phyloP scores from a whole-genome alignment of 2,797 vertebrate genomes.

The Gymnothorax javanicus region DNA sequence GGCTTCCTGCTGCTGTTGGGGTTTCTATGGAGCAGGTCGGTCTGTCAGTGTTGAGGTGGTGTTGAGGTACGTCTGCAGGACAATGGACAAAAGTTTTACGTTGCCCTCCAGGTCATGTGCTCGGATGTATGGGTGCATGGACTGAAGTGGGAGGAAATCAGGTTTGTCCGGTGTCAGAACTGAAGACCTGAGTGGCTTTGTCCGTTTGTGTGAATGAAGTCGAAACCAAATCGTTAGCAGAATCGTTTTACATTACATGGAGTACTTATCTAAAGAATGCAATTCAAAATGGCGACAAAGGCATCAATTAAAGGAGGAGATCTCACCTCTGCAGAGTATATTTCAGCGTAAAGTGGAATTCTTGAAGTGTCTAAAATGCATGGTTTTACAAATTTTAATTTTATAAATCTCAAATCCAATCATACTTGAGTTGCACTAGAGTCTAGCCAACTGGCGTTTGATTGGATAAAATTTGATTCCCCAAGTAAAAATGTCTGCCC shows the following conservation, averaged over 20 bases:
- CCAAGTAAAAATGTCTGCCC: too few species aligned
- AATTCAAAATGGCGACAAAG: conserved; percentile 1
- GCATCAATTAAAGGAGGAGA: not conserved
- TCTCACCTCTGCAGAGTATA: too few species aligned
- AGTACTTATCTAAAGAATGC: conserved; percentile 1
- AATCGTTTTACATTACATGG: conserved; percentile 11
- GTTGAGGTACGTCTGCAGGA: conserved; percentile 79
- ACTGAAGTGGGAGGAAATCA: conserved; percentile 55
- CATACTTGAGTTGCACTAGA: too few species aligned
- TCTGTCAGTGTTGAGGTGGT: conserved; percentile 82
- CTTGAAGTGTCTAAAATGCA: too few species aligned
- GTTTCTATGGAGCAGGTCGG: conserved; percentile 82
- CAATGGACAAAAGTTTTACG: conserved; percentile 66
- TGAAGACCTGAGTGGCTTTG: conserved; percentile 24
- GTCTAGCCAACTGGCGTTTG: too few species aligned
- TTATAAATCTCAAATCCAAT: too few species aligned
- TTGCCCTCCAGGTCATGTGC: conserved; percentile 65
- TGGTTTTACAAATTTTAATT: too few species aligned
- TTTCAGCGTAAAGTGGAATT: too few species aligned
- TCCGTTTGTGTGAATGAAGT: conserved; percentile 22
- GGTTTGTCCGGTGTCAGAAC: conserved; percentile 72
- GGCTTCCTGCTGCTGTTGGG: conserved; percentile 96
- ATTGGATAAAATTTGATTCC: too few species aligned
- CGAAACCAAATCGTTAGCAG: not conserved
- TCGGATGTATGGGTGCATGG: conserved; percentile 66